A percentile compares a stretch with the other conserved stretches of the same genome.
These are phyloP conservation scores for Prolemur simus DNA, from an alignment of 2,113 vertebrate species.

Conservation along the genomic window DNA sequence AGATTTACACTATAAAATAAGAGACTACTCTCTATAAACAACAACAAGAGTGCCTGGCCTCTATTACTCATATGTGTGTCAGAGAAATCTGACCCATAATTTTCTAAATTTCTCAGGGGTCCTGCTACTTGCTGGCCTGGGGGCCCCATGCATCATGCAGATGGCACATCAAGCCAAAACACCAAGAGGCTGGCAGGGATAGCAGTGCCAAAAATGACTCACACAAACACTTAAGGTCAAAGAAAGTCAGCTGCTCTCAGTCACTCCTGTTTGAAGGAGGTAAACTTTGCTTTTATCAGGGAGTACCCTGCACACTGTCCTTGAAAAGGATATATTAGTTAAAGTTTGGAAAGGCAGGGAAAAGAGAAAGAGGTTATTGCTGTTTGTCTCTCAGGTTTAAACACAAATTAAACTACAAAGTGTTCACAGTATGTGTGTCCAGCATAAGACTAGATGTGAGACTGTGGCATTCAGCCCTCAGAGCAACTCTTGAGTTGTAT, in stretches of 20 bases:
- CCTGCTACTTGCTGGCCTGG: neutral
- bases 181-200: neutral
- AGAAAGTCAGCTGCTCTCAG: neutral
- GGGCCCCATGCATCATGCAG: too few relatives aligned
- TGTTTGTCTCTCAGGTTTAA: neutral
- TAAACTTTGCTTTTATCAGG: neutral
- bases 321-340: neutral
- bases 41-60: neutral
- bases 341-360: neutral
- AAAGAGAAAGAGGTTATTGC: neutral
- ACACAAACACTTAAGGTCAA: neutral
- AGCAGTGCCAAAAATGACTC: neutral
- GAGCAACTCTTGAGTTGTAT: neutral
- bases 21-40: too few relatives aligned
- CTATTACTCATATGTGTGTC: neutral
- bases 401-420: neutral
- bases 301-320: neutral
- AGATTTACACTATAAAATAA: neutral
- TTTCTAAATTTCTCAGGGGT: neutral
- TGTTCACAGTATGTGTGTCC: fast-evolving
- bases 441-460: neutral
- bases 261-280: fast-evolving
- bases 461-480: too few relatives aligned
- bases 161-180: fast-evolving
- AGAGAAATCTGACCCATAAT: neutral